Evolutionary conservation across 1,140 invertebrate species (phyloP), one percentile per base, ranked within the genome.

Genomic region (Drosophila littoralis): DNA sequence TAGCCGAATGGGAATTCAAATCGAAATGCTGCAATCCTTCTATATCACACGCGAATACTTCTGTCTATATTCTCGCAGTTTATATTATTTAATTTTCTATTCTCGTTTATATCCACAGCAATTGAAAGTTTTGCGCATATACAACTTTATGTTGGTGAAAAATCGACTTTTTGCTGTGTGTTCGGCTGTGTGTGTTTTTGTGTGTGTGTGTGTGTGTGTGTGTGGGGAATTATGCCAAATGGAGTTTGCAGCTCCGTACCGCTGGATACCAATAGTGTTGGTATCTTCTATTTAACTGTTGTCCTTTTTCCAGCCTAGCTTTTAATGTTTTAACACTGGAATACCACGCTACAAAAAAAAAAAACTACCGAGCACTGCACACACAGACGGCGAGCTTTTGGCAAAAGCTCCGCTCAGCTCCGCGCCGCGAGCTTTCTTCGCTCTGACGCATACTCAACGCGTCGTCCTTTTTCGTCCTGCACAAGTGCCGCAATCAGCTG

Each of bases 271-370:
- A 89, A 89, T 81, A 89, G 80, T 84, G 84, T 88, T 88, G 84
- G 80, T 86, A 86, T 88, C 79, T 88, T 86, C 83, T 76, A 79
- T 75, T 63, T 78, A 79, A 77, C 75, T 74, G 77, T 79, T 89
- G 85, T 80, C 84, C 79, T 70, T 77, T 82, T 88, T 88, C 84
- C 84, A 88, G 77, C 46, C 67, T 69, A 88, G 83, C 83, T 88
- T 89, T 86, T 63, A 67, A 86, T 89, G 83, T 86, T 88, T 88
- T 69, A 89, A 83, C 84, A 89, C 83, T 88, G 84, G 83, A 89
- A 85, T 42, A 67, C 38, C 28, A 50, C 15, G 63, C 60, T 36
- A 55, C 57, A 22, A 57, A 28, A 28, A 28, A 57, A 28, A 28
- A 28, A 28, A 45, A 59, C 43, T 46, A 50, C 46, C 50, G 61